Evolutionary conservation across 2,113 vertebrate genomes (phyloP).

Genomic region (Agapornis roseicollis): DNA sequence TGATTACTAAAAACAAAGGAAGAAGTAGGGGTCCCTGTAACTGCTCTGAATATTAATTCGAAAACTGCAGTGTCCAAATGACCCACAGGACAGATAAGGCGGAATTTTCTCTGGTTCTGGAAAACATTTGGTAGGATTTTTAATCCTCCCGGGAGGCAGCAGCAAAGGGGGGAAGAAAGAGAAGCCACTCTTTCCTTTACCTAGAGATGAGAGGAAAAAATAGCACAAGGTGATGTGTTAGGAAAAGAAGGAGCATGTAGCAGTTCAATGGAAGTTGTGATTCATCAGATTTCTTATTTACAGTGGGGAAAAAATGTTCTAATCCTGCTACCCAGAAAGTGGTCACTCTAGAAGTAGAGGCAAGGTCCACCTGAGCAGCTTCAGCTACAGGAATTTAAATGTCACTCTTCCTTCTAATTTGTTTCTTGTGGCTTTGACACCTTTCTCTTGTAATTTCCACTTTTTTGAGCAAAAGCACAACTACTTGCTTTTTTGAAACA

Average conservation of each 20-base stretch:
- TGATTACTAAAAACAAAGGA: slow-evolving; percentile 27
- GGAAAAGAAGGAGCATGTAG: background rate
- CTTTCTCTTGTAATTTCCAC: background rate
- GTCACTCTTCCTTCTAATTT: background rate
- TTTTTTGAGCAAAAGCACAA: background rate
- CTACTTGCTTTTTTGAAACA: background rate
- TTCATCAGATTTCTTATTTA: background rate
- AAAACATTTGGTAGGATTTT: background rate
- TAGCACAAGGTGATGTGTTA: background rate
- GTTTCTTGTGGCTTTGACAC: background rate
- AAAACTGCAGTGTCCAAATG: background rate
- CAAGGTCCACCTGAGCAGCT: background rate
- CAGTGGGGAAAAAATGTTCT: background rate
- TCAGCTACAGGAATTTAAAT: background rate
- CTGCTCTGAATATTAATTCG: background rate
- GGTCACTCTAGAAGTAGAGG: background rate
- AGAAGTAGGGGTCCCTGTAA: background rate
- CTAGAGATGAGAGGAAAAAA: background rate
- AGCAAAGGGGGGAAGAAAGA: background rate
- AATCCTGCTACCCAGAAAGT: background rate
- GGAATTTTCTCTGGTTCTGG: background rate
- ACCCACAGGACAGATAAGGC: background rate
- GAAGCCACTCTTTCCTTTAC: background rate
- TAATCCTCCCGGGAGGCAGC: background rate
- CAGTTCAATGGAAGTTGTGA: background rate